Conservation (phyloP, 2,888 invertebrate species). For the Urechis unicinctus region DNA sequence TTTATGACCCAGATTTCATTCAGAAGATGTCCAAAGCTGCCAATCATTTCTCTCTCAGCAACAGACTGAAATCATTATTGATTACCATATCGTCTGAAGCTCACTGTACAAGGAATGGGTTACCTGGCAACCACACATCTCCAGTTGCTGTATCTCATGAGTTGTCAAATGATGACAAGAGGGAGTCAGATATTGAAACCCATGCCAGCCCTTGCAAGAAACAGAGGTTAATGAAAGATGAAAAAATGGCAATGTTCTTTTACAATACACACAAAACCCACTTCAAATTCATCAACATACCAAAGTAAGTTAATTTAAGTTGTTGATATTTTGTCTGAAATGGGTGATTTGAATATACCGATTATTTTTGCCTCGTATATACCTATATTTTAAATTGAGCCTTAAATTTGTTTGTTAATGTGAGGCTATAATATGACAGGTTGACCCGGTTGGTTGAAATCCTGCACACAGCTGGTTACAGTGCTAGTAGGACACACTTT, state of each 20-base stretch:
- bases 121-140: neutral
- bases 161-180: too few relatives aligned
- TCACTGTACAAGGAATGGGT: neutral
- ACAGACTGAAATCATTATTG: neutral
- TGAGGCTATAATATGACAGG: too few relatives aligned
- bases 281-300: constrained; percentile 23
- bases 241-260: constrained; percentile 30
- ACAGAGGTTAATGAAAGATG: neutral
- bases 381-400: too few relatives aligned
- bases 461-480: constrained; percentile 27
- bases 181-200: too few relatives aligned
- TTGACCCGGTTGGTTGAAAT: constrained; percentile 23
- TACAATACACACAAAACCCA: constrained; percentile 30
- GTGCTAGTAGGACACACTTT: constrained; percentile 40
- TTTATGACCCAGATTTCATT: constrained; percentile 13
- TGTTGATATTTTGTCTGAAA: too few relatives aligned
- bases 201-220: neutral
- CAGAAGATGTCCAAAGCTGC: constrained; percentile 8
- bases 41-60: constrained; percentile 1
- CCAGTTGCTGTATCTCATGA: too few relatives aligned
- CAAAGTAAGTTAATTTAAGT: too few relatives aligned
- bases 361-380: too few relatives aligned
- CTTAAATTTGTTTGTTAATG: too few relatives aligned
- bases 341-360: too few relatives aligned
- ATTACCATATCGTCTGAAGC: neutral